These are phyloP conservation scores for Alfaro cultratus DNA, from an alignment of 2,797 vertebrate genomes.

Conservation along the genomic window DNA sequence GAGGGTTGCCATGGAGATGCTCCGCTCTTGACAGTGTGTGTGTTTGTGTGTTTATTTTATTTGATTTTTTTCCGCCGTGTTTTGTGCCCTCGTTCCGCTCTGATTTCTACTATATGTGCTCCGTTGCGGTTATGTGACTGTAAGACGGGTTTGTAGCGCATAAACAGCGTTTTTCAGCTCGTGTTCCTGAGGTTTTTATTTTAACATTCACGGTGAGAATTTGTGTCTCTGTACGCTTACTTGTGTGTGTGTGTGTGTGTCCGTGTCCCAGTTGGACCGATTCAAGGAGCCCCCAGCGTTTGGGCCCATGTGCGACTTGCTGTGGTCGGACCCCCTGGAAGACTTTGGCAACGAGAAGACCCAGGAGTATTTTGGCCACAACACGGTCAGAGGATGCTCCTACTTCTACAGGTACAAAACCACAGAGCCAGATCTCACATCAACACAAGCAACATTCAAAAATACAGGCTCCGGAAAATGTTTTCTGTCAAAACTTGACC, in stretches of 20 bases:
- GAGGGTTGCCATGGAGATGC: slow-evolving; percentile 75
- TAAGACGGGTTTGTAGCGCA: not conserved
- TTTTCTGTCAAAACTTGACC: not conserved
- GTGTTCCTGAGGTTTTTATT: slow-evolving; percentile 11
- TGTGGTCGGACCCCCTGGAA: slow-evolving; percentile 86
- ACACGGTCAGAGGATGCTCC: slow-evolving; percentile 85
- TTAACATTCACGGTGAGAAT: not conserved
- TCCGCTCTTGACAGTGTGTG: slow-evolving; percentile 65
- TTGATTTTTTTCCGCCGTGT: slow-evolving; percentile 27
- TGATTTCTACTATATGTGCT: slow-evolving; percentile 31
- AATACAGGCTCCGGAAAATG: not conserved
- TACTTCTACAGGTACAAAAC: slow-evolving; percentile 84
- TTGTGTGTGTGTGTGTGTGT: slow-evolving; percentile 20
- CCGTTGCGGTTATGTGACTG: slow-evolving; percentile 3
- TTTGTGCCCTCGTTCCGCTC: slow-evolving; percentile 26
- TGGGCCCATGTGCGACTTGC: slow-evolving; percentile 86
- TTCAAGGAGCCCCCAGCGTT: slow-evolving; percentile 86
- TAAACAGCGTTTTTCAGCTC: not conserved
- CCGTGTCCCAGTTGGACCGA: slow-evolving; percentile 81
- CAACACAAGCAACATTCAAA: not conserved
- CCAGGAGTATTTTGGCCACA: slow-evolving; percentile 86
- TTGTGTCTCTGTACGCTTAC: not conserved
- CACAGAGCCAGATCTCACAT: not conserved
- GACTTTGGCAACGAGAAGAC: slow-evolving; percentile 87
- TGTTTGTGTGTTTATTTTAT: slow-evolving; percentile 42